Evolutionary conservation across 2,888 invertebrate species (phyloP).

Genomic region (Melinopterus prodromus): DNA sequence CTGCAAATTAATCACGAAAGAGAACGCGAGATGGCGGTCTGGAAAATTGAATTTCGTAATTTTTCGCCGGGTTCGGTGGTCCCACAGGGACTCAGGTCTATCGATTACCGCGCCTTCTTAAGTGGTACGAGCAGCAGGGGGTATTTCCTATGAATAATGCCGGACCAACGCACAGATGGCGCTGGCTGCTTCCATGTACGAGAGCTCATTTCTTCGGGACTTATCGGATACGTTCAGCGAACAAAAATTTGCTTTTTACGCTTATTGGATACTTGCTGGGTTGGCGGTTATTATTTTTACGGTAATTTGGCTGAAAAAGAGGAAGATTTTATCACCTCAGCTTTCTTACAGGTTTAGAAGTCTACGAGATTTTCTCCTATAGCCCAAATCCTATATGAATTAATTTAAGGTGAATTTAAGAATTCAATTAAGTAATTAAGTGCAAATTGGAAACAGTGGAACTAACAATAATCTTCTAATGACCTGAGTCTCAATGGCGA

Average conservation of each 20-base stretch:
- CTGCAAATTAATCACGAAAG: background rate
- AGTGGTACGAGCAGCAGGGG: background rate
- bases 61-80: background rate
- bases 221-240: background rate
- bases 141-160: constrained; percentile 4
- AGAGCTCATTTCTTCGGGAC: background rate
- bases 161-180: constrained; percentile 4
- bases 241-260: background rate
- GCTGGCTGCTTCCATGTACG: background rate
- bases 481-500: too few relatives aligned
- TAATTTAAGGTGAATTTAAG: too few relatives aligned
- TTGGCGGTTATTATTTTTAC: background rate
- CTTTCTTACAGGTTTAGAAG: background rate
- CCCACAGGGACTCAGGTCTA: background rate
- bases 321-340: background rate
- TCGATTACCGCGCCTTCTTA: background rate
- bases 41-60: constrained; percentile 4
- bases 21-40: background rate
- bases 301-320: background rate
- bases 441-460: too few relatives aligned
- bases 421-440: too few relatives aligned
- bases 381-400: too few relatives aligned
- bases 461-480: too few relatives aligned
- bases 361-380: too few relatives aligned
- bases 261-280: background rate